Evolutionary conservation across 1,140 invertebrate species (phyloP).

Genomic region (Eumeta japonica): DNA sequence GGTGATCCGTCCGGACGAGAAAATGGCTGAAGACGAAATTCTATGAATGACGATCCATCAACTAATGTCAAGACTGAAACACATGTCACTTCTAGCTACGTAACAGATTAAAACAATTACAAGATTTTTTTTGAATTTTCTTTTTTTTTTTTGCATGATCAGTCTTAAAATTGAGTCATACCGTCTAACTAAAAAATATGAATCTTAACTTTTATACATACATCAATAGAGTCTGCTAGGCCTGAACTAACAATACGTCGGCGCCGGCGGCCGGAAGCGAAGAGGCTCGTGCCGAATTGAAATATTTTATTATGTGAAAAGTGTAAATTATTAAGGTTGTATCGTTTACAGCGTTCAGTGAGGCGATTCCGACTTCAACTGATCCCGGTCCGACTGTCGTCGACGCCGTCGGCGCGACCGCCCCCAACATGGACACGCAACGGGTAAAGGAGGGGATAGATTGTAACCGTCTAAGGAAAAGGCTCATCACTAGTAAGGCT

Average conservation of each 20-base stretch:
- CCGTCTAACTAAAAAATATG: conserved; percentile 53
- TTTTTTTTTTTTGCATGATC: conserved; percentile 44
- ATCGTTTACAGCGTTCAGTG: too few relatives aligned
- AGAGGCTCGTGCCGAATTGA: conserved; percentile 22
- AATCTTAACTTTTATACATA: conserved; percentile 44
- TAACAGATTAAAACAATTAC: conserved; percentile 27
- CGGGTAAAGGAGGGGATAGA: conserved; percentile 19
- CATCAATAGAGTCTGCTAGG: too few relatives aligned
- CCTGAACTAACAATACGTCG: conserved; percentile 32
- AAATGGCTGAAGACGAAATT: too few relatives aligned
- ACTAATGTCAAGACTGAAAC: too few relatives aligned
- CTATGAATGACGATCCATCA: too few relatives aligned
- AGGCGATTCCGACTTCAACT: too few relatives aligned
- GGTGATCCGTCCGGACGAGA: too few relatives aligned
- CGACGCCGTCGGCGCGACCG: not conserved
- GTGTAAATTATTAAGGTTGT: too few relatives aligned
- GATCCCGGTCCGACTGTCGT: too few relatives aligned
- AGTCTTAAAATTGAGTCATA: conserved; percentile 58
- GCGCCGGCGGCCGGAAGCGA: too few relatives aligned
- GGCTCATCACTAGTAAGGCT: conserved; percentile 47
- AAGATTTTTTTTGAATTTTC: conserved; percentile 29
- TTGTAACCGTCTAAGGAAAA: conserved; percentile 49
- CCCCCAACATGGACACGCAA: not conserved
- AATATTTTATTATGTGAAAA: too few relatives aligned
- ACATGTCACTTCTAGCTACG: too few relatives aligned